Conservation (phyloP, 2,888 invertebrate species). For the Limnephilus rhombicus region DNA sequence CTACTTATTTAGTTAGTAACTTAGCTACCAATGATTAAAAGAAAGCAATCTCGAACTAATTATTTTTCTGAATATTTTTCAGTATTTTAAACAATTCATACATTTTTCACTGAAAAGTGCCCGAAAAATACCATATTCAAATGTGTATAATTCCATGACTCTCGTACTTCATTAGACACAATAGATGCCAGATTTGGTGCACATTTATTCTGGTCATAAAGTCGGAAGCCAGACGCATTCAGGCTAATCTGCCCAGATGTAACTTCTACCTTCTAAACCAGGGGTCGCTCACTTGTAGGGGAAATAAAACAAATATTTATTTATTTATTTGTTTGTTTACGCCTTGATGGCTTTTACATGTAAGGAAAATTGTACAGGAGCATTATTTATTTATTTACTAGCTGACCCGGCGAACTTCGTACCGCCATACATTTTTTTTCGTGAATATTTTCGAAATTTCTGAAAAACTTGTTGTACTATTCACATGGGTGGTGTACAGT, state of each 20-base stretch:
- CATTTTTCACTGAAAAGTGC: neutral
- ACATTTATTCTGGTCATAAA: slow-evolving; percentile 6
- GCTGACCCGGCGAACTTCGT: no score
- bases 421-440: no score
- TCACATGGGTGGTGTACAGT: no score
- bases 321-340: no score
- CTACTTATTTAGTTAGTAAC: neutral
- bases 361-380: no score
- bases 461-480: no score
- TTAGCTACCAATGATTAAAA: neutral
- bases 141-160: neutral
- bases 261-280: neutral
- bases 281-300: neutral
- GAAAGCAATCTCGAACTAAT: neutral
- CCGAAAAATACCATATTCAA: neutral
- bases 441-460: no score
- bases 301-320: neutral
- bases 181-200: slow-evolving; percentile 9
- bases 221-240: slow-evolving; percentile 43
- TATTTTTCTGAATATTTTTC: neutral
- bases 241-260: slow-evolving; percentile 47
- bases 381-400: no score
- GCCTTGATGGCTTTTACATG: no score
- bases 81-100: neutral
- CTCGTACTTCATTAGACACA: slow-evolving; percentile 36